Evolutionary conservation across 2,797 vertebrate species (phyloP).

Genomic region (Phoeniculus purpureus): DNA sequence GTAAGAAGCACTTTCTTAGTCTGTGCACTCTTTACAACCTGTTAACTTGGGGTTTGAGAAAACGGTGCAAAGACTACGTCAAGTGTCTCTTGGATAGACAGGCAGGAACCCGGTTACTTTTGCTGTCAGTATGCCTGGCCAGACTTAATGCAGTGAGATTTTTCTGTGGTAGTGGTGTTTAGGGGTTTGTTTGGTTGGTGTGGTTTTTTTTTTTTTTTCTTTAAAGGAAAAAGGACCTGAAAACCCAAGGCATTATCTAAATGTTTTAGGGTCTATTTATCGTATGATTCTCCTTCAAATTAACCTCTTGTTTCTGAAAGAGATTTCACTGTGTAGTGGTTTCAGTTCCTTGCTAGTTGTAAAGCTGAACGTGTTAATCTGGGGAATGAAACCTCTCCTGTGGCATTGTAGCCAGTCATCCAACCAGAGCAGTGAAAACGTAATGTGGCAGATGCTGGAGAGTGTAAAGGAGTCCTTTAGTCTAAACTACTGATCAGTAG

Average conservation of each 20-base stretch:
- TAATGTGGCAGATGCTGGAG: not conserved
- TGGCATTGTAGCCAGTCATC: not conserved
- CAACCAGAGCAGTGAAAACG: not conserved
- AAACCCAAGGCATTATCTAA: not conserved
- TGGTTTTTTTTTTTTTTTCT: not conserved
- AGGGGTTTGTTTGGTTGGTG: fast-evolving
- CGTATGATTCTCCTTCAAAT: not conserved
- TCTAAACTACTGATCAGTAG: not conserved
- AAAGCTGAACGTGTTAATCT: not conserved
- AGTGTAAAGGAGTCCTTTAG: not conserved
- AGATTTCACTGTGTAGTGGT: not conserved
- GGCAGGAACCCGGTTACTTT: not conserved
- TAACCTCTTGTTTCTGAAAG: not conserved
- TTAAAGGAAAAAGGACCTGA: not conserved
- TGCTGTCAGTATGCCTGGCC: not conserved
- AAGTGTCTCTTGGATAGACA: not conserved
- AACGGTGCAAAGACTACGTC: not conserved
- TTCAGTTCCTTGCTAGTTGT: not conserved
- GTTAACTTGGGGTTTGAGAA: not conserved
- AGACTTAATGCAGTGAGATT: not conserved
- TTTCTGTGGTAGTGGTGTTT: not conserved
- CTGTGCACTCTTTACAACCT: not conserved
- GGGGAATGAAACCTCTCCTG: not conserved
- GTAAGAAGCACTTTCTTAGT: not conserved
- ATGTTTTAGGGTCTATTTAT: not conserved